Evolutionary conservation across 2,797 vertebrate species (phyloP).

Genomic region (Ctenochaetus hawaiiensis): DNA sequence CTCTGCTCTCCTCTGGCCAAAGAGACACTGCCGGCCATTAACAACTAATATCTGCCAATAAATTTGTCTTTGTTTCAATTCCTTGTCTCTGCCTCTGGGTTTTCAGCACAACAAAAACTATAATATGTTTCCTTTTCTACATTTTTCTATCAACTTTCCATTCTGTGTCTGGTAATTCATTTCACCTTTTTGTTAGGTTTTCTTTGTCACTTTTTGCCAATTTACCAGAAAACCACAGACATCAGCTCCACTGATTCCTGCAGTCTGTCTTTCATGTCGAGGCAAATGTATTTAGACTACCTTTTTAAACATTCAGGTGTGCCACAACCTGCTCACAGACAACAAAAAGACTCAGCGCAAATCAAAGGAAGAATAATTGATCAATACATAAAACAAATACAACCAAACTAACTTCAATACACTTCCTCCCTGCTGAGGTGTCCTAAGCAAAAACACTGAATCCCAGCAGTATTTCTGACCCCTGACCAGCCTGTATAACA

Average conservation of each 20-base stretch:
- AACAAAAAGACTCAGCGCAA: conserved; percentile 6
- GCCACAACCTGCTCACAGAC: conserved; percentile 18
- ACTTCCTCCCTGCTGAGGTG: background rate
- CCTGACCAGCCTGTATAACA: conserved; percentile 3
- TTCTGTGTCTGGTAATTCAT: background rate
- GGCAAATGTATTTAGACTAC: conserved; percentile 28
- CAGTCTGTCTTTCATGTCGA: conserved; percentile 40
- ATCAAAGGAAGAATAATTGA: conserved; percentile 26
- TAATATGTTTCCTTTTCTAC: background rate
- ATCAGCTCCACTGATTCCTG: conserved; percentile 23
- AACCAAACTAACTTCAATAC: background rate
- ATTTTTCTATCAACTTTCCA: background rate
- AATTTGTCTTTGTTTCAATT: no score
- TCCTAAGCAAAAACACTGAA: conserved; percentile 31
- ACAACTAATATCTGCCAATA: no score
- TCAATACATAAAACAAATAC: conserved; percentile 22
- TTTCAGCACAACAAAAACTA: background rate
- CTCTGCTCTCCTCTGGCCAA: no score
- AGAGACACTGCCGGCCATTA: no score
- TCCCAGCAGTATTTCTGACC: background rate
- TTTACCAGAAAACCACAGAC: conserved; percentile 39
- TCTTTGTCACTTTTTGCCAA: conserved; percentile 31
- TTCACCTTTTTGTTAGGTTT: conserved; percentile 20
- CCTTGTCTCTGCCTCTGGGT: no score
- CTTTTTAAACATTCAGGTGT: conserved; percentile 32